Evolutionary conservation across 2,113 vertebrate genomes (phyloP), one percentile per base, ranked within the genome.

Genomic region (Plectropomus leopardus): DNA sequence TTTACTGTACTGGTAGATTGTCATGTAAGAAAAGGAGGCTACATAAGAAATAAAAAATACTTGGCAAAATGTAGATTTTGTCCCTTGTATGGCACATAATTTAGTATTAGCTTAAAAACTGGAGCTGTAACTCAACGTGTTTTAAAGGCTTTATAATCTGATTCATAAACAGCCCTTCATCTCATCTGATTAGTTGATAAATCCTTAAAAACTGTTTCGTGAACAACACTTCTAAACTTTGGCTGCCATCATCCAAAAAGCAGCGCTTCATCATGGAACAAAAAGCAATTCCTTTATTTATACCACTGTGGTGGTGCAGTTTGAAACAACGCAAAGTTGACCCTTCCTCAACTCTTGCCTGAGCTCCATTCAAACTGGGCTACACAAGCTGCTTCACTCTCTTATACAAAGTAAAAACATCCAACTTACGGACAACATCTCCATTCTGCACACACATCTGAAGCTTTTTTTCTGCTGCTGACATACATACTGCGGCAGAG

Each of bases 381-480:
- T 47, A n/a, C n/a, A n/a, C 14, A 4, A 32, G 21, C 17, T 9
- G 47, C 17, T 57, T 17, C 23, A 34, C 67, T 34, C 8, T 17
- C 1, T 51, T 15, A 8, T 1, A 36, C 30, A 53, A 7, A 30
- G 50, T 23, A 16, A 58, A 45, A 48, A 40, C 47, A 4, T n/a
- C 47, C n/a, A 47, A 42, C 4, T 54, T 23, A 40, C 1, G 47
- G 16, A 51, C 54, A 17, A 13, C 21, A 48, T 19, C 40, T 55
- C 60, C 34, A 21, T 40, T 10, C 17, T 13, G 19, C 61, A 53
- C 50, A 53, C 50, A 80, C n/a, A 36, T 50, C 30, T 73, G 50
- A 83, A 26, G 17, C 8, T 40, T 59, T 51, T 50, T 45, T 21
- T n/a, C n/a, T 51, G 4, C 74, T 21, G 17, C 69, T 50, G n/a